Evolutionary conservation across 2,888 invertebrate genomes (phyloP).

Genomic region (Acronicta aceris): DNA sequence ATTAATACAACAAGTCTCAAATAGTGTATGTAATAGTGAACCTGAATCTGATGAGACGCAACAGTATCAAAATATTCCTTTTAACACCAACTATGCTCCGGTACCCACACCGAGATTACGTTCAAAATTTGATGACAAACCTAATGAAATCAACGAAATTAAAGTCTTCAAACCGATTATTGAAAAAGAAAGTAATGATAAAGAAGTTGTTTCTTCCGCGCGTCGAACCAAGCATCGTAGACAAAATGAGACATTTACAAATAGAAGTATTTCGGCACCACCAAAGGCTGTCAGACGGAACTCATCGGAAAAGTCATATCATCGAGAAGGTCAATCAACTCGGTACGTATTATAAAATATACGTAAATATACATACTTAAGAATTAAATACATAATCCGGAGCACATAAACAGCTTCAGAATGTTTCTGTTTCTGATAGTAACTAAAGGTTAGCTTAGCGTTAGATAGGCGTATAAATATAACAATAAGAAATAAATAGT

Average conservation of each 20-base stretch:
- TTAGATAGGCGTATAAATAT: no score
- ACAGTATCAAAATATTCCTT: conserved; percentile 80
- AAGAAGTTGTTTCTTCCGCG: conserved; percentile 49
- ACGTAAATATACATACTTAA: neutral
- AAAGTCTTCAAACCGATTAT: conserved; percentile 72
- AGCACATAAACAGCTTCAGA: neutral
- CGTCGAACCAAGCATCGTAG: conserved; percentile 69
- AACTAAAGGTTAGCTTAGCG: no score
- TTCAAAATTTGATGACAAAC: conserved; percentile 70
- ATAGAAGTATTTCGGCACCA: conserved; percentile 79
- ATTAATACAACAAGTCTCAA: conserved; percentile 79
- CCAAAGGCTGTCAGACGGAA: conserved; percentile 67
- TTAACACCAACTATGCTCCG: conserved; percentile 71
- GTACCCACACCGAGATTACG: conserved; percentile 77
- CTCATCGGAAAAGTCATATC: conserved; percentile 54
- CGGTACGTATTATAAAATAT: conserved; percentile 54
- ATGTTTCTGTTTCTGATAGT: neutral
- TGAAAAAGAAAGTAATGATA: conserved; percentile 68
- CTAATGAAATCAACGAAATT: conserved; percentile 63
- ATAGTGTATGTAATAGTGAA: conserved; percentile 82
- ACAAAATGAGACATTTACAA: conserved; percentile 64
- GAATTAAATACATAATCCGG: neutral
- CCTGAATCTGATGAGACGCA: conserved; percentile 80
- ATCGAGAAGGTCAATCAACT: conserved; percentile 45
- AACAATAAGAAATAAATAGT: no score